Conservation (phyloP, 2,797 vertebrate genomes). For the Gallinago nigripennis region DNA sequence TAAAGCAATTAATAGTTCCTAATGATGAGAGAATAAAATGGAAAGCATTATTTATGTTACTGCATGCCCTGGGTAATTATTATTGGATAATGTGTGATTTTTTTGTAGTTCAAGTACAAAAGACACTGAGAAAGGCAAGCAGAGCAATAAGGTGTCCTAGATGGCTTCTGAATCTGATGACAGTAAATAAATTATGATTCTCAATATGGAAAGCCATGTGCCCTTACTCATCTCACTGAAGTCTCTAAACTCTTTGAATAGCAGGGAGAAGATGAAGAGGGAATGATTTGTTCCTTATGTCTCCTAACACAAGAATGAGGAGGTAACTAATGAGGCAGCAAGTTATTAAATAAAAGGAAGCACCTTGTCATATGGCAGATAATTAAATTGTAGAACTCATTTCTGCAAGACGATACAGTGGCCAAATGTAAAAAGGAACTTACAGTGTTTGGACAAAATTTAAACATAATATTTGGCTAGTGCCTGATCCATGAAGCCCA, state of each 20-base stretch:
- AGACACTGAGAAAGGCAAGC: neutral
- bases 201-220: neutral
- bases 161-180: neutral
- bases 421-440: neutral
- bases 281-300: slow-evolving; percentile 15
- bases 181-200: neutral
- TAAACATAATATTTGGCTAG: neutral
- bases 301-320: neutral
- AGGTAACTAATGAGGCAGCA: slow-evolving; percentile 2
- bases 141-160: neutral
- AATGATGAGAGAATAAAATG: neutral
- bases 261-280: neutral
- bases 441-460: neutral
- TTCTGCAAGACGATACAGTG: neutral
- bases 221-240: neutral
- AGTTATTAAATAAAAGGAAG: neutral
- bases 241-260: neutral
- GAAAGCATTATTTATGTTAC: neutral
- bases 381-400: neutral
- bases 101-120: neutral
- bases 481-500: neutral
- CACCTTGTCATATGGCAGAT: neutral
- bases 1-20: neutral
- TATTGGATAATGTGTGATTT: neutral
- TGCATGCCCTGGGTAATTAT: neutral